phyloP scores from a whole-genome alignment of 2,113 vertebrate genomes.

The Chaetorhynchus papuensis region DNA sequence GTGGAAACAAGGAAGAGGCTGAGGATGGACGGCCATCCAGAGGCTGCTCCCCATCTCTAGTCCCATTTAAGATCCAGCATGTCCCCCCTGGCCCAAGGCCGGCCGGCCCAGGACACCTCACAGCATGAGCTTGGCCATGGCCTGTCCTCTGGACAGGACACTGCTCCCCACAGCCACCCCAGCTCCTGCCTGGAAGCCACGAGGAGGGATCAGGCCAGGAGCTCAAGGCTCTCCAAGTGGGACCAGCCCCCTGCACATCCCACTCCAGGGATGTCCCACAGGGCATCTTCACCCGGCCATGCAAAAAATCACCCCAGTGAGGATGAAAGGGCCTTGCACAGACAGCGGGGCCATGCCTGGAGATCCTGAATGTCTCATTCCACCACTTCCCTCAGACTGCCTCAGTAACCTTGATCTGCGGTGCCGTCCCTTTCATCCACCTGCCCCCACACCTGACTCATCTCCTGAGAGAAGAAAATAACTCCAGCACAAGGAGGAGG shows the following conservation, averaged over 20 bases:
- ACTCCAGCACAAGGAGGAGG: conserved; percentile 15
- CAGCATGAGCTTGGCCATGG: fast-evolving
- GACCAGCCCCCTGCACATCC: not conserved
- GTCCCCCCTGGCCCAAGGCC: not conserved
- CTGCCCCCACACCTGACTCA: conserved; percentile 62
- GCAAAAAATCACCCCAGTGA: not conserved
- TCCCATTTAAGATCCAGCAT: not conserved
- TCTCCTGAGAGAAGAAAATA: conserved; percentile 19
- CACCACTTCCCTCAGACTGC: conserved; percentile 32
- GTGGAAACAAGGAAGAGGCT: not conserved
- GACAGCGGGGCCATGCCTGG: conserved; percentile 6
- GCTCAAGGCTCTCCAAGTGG: not conserved
- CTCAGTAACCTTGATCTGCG: not conserved
- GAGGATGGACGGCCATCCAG: not conserved
- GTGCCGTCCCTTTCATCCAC: conserved; percentile 18
- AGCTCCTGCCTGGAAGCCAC: not conserved
- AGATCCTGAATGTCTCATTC: conserved; percentile 47
- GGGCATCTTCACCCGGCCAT: not conserved
- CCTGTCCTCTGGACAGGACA: fast-evolving
- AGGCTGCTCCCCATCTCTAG: not conserved
- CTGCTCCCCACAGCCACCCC: not conserved
- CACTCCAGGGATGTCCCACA: fast-evolving
- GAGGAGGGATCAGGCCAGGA: not conserved
- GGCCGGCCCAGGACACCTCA: fast-evolving
- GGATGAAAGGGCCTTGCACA: conserved; percentile 34